A percentile compares a stretch with the other conserved stretches of the same genome.
Evolutionary conservation across 2,113 vertebrate species (phyloP).

Genomic region (Oreochromis tanganicae): DNA sequence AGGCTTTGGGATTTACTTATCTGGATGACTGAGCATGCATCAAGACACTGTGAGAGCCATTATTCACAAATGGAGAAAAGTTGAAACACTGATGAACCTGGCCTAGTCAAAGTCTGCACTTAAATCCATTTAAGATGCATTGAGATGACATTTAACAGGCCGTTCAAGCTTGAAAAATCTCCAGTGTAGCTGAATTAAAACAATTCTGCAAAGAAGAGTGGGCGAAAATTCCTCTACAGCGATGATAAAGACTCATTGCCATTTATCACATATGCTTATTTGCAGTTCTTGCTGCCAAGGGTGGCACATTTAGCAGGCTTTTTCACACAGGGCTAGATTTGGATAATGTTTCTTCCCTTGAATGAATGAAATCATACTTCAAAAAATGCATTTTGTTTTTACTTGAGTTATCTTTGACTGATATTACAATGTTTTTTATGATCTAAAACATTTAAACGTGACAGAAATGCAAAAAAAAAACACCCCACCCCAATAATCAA

Average conservation of each 20-base stretch:
- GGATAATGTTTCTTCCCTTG: background rate
- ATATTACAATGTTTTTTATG: background rate
- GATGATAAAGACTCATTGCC: background rate
- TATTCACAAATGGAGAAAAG: background rate
- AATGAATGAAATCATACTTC: background rate
- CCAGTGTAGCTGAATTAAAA: background rate
- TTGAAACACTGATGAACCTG: background rate
- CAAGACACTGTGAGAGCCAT: background rate
- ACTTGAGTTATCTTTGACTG: too few relatives aligned
- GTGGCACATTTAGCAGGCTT: background rate
- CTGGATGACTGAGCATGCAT: background rate
- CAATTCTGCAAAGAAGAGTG: background rate
- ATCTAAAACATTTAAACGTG: background rate
- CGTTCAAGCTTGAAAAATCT: background rate
- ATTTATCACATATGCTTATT: background rate
- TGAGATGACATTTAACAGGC: background rate
- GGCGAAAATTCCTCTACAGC: background rate
- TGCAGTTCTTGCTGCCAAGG: background rate
- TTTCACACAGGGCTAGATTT: rapidly evolving
- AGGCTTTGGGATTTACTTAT: background rate
- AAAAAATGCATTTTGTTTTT: too few relatives aligned
- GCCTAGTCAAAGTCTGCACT: background rate
- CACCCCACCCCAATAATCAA: rapidly evolving
- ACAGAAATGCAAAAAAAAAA: background rate
- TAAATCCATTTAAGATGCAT: background rate